These are phyloP conservation scores for Leucoraja ocellata DNA, from an alignment of 2,797 vertebrate genomes.

Conservation along the genomic window DNA sequence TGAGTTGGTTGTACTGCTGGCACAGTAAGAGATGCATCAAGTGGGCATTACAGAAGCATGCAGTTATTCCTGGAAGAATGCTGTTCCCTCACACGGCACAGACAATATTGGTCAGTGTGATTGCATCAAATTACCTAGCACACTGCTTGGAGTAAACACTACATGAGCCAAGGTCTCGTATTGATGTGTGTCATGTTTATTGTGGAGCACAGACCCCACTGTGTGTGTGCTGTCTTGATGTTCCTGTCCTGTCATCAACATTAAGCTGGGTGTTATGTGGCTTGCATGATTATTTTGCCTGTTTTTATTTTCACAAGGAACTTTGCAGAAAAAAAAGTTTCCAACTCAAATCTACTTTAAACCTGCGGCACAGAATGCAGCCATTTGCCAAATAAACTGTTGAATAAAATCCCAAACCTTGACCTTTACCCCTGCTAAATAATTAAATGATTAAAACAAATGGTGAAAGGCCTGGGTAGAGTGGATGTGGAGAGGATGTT, in stretches of 20 bases:
- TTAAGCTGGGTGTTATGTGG: neutral
- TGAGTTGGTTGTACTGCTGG: neutral
- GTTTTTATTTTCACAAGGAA: neutral
- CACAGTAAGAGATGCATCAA: neutral
- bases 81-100: neutral
- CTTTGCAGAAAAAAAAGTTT: neutral
- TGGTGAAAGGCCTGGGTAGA: too few relatives aligned
- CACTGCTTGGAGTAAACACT: neutral
- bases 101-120: neutral
- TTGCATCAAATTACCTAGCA: neutral
- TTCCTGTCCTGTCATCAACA: neutral
- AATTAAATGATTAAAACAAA: neutral
- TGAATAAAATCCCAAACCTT: neutral
- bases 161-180: neutral
- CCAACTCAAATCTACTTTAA: neutral
- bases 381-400: neutral
- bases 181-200: constrained; percentile 12
- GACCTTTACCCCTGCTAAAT: neutral
- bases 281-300: neutral
- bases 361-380: neutral
- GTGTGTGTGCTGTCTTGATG: neutral
- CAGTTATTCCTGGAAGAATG: neutral
- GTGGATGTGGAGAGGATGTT: too few relatives aligned
- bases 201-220: neutral
- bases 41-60: neutral